phyloP scores from a whole-genome alignment of 2,797 vertebrate species.

The Acanthiza pusilla region DNA sequence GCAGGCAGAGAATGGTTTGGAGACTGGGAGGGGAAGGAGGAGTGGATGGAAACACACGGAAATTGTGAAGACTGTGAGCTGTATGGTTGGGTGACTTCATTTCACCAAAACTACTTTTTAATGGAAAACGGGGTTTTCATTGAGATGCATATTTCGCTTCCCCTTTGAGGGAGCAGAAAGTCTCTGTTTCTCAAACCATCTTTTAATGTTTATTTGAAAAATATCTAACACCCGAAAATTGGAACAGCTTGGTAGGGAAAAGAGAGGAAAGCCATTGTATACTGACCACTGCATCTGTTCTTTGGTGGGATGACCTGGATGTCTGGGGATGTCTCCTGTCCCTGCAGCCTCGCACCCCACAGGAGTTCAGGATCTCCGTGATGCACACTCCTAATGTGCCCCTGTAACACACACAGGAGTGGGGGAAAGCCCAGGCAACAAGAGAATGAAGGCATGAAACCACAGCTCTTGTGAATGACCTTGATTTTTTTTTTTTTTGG shows the following conservation, averaged over 20 bases:
- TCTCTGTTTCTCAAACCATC: neutral
- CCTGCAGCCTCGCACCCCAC: accelerated
- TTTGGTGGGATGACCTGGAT: neutral
- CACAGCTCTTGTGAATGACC: neutral
- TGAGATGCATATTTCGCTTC: neutral
- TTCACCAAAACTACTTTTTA: constrained; percentile 8
- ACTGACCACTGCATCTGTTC: too few relatives aligned
- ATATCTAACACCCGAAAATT: neutral
- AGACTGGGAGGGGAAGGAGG: neutral
- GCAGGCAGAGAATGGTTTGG: neutral
- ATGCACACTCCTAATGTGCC: neutral
- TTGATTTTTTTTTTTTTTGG: neutral
- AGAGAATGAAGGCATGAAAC: neutral
- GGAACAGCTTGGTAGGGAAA: neutral
- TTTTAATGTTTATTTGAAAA: neutral
- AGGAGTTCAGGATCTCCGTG: neutral
- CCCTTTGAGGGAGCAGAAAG: neutral
- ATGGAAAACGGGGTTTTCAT: neutral
- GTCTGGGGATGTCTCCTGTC: neutral
- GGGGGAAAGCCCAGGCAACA: neutral
- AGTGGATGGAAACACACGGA: neutral
- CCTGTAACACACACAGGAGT: neutral
- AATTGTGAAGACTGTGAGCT: neutral
- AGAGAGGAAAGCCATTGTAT: neutral
- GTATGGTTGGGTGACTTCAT: neutral